Evolutionary conservation across 2,113 vertebrate species (phyloP).

Genomic region (Semicossyphus pulcher): DNA sequence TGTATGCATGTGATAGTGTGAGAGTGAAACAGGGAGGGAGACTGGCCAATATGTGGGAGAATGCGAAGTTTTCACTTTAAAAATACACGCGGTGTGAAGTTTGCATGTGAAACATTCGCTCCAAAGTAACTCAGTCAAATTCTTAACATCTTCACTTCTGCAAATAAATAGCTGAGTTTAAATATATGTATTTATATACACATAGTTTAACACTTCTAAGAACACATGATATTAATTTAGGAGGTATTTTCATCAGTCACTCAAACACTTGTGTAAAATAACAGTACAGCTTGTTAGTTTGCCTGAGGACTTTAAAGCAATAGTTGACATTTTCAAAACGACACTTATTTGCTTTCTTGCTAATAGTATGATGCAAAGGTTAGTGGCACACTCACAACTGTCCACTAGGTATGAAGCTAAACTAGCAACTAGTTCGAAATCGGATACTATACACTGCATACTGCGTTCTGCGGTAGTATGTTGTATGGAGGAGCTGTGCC

Average conservation of each 20-base stretch:
- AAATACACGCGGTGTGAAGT: constrained; percentile 48
- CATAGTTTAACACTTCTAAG: not conserved
- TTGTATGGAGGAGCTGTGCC: too few relatives aligned
- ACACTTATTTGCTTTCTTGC: not conserved
- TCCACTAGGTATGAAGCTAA: too few relatives aligned
- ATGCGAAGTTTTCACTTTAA: constrained; percentile 11
- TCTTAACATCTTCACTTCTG: constrained; percentile 23
- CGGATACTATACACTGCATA: too few relatives aligned
- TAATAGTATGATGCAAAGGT: not conserved
- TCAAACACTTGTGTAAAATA: constrained; percentile 17
- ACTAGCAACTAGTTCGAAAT: too few relatives aligned
- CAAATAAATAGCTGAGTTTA: constrained; percentile 46
- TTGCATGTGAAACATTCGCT: not conserved
- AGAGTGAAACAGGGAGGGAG: constrained; percentile 3
- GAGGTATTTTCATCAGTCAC: constrained; percentile 16
- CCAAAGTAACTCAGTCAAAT: constrained; percentile 6
- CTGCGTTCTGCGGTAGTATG: too few relatives aligned
- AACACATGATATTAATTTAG: constrained; percentile 2
- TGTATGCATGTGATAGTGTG: constrained; percentile 6
- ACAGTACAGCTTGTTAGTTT: not conserved
- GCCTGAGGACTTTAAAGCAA: not conserved
- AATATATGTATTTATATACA: not conserved
- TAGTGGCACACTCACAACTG: not conserved
- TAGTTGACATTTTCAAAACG: not conserved
- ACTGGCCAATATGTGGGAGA: constrained; percentile 39